Evolutionary conservation across 2,888 invertebrate genomes (phyloP), one percentile per base, ranked within the genome.

Genomic region (Hypsopygia costalis): DNA sequence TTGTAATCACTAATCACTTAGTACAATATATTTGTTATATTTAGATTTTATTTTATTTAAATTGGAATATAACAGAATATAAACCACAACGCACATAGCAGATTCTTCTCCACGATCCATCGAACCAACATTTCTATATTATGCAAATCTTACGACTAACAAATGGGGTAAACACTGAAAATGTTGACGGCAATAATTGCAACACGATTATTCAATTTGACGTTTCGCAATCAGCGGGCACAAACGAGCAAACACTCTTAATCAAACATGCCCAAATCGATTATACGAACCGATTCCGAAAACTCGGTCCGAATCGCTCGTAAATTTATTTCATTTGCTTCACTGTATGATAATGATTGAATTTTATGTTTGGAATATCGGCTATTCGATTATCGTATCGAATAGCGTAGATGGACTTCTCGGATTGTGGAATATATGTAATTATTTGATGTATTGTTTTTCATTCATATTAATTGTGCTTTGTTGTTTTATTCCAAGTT

Each of bases 191-290:
- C 70, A 67, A 74, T 80, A 73, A 81, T 82, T 82, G 76, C 71
- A 60, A 67, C 67, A 68, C 71, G 81, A 81, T 86, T 79, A 85
- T 83, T 83, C 81, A 81, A 85, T 85, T 83, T 82, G 77, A 75
- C 79, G 74, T 78, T 70, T 81, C 69, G 80, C 87, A 86, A 87
- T 87, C 87, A 86, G 78, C 74, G 85, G 72, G 71, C 74, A 73
- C 81, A 76, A 79, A 73, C 81, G 76, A 67, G 78, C 81, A 85
- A 86, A 86, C 83, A 85, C 51, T 61, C 64, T 71, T 50, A 63
- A 66, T 76, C 81, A 83, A 85, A 85, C 81, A 81, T 62, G 58
- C 59, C 69, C 57, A 66, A 75, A 83, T 81, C 81, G 81, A 82
- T 81, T 81, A 83, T 81, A 69, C 71, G 69, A 73, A 69, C 72